phyloP scores from a whole-genome alignment of 2,797 vertebrate species.

The Sebastes iracundus region DNA sequence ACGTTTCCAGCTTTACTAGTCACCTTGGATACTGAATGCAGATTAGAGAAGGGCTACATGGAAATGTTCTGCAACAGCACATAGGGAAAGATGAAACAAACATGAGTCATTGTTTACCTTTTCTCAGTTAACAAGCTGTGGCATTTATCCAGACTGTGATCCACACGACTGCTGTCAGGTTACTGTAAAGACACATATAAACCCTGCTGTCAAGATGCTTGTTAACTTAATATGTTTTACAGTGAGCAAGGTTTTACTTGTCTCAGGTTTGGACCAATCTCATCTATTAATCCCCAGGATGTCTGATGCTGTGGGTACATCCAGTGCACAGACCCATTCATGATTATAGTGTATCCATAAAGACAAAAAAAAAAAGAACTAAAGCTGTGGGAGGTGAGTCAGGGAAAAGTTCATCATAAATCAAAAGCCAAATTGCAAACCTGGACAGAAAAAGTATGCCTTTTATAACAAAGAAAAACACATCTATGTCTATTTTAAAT shows the following conservation, averaged over 20 bases:
- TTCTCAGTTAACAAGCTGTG: conserved; percentile 23
- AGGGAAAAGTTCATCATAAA: background rate
- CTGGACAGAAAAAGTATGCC: background rate
- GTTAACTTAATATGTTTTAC: background rate
- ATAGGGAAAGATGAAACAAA: conserved; percentile 35
- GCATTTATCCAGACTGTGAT: conserved; percentile 1
- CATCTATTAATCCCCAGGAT: background rate
- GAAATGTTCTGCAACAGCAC: conserved; percentile 36
- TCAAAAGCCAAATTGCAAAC: background rate
- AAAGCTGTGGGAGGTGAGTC: background rate
- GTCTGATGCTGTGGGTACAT: background rate
- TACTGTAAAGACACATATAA: background rate
- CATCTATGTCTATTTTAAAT: background rate
- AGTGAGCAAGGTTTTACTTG: background rate
- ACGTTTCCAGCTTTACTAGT: conserved; percentile 5
- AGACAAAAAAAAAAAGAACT: background rate
- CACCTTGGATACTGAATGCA: conserved; percentile 52
- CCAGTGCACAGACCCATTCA: background rate
- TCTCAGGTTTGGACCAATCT: background rate
- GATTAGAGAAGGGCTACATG: conserved; percentile 26
- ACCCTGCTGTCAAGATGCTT: background rate
- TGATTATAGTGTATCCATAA: background rate
- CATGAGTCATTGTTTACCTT: conserved; percentile 31
- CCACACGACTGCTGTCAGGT: conserved; percentile 1
- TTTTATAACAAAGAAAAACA: background rate